Conservation (phyloP, 2,113 vertebrate genomes). For the Mesembrinibis cayennensis region DNA sequence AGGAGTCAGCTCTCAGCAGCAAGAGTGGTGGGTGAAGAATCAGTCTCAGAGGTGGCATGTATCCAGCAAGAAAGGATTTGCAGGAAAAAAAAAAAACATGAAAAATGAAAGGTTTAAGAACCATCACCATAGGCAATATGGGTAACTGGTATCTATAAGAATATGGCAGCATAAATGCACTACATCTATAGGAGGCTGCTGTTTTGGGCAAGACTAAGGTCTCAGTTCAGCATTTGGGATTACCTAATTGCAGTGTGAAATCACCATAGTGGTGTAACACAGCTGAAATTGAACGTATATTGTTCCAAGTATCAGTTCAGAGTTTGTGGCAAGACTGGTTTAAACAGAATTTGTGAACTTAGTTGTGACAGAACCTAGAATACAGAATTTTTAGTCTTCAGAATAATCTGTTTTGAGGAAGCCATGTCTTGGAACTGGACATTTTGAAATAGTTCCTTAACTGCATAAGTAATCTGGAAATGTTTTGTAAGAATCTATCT, state of each 20-base stretch:
- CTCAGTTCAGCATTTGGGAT: not conserved
- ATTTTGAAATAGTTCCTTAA: not conserved
- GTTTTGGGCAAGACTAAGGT: not conserved
- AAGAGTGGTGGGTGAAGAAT: not conserved
- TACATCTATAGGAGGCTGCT: accelerated
- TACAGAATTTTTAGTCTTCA: not conserved
- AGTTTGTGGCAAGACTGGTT: not conserved
- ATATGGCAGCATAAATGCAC: not conserved
- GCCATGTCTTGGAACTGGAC: not conserved
- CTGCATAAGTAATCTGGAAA: not conserved
- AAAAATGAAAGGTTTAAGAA: not conserved
- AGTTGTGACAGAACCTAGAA: not conserved
- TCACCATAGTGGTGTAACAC: not conserved
- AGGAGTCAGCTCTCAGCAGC: not conserved
- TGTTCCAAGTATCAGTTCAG: not conserved
- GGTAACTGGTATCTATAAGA: not conserved
- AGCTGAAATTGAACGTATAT: not conserved
- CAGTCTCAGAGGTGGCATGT: not conserved
- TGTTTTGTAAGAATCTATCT: not conserved
- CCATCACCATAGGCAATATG: not conserved
- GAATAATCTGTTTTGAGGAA: not conserved
- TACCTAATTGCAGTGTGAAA: not conserved
- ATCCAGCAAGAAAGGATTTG: not conserved
- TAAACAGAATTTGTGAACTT: not conserved
- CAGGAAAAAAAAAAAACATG: not conserved